phyloP scores from a whole-genome alignment of 2,888 invertebrate genomes.

The Rhagium mordax region DNA sequence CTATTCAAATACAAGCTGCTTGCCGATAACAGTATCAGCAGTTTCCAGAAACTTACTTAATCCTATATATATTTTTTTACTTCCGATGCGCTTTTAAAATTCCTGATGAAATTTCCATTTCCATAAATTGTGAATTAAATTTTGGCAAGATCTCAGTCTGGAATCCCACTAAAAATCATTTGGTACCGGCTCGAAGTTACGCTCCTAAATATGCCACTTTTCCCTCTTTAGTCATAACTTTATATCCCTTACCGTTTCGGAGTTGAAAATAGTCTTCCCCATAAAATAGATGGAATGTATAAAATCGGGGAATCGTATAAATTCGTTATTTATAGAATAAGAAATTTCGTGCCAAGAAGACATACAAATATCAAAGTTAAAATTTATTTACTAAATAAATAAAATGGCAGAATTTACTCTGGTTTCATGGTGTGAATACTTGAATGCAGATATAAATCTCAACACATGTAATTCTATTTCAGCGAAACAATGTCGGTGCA shows the following conservation, averaged over 20 bases:
- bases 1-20: no score
- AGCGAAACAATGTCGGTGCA: constrained; percentile 95
- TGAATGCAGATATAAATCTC: not conserved
- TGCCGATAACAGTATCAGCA: no score
- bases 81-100: not conserved
- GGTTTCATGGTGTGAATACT: constrained; percentile 6
- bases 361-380: constrained; percentile 11
- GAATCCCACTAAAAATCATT: not conserved
- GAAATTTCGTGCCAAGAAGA: not conserved
- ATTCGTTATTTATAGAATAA: constrained; percentile 17
- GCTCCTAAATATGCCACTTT: not conserved
- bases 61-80: no score
- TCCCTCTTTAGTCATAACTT: not conserved
- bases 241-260: not conserved
- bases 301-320: constrained; percentile 11
- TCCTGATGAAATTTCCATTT: constrained; percentile 1
- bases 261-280: not conserved
- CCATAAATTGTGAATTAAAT: constrained; percentile 18
- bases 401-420: constrained; percentile 1
- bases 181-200: not conserved
- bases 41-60: no score
- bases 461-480: constrained; percentile 38
- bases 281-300: constrained; percentile 20
- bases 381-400: constrained; percentile 30
- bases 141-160: constrained; percentile 7